Percentiles rank a stretch among this genome's conserved stretches.
Conservation (phyloP, 2,888 invertebrate species). For the Synanthedon myopaeformis region DNA sequence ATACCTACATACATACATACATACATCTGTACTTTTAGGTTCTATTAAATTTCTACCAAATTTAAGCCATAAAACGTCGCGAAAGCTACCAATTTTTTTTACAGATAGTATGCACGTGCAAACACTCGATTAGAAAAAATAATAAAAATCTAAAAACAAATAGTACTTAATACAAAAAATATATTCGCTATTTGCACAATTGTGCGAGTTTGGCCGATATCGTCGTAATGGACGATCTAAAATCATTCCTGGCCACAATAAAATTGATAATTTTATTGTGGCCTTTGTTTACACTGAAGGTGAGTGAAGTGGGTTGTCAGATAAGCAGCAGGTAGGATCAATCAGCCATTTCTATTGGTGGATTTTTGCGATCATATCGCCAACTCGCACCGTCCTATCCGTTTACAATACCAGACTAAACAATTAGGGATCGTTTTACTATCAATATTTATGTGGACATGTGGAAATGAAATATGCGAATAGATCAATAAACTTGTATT, state of each 20-base stretch:
- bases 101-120: constrained; percentile 21
- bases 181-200: constrained; percentile 48
- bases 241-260: constrained; percentile 45
- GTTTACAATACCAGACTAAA: constrained; percentile 4
- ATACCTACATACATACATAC: too few relatives aligned
- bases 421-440: constrained; percentile 15
- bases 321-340: constrained; percentile 48
- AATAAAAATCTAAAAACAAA: constrained; percentile 10
- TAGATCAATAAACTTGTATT: constrained; percentile 13
- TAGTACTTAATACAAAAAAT: constrained; percentile 25
- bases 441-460: constrained; percentile 16
- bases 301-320: constrained; percentile 52
- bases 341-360: constrained; percentile 41
- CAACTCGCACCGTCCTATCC: constrained; percentile 13
- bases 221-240: constrained; percentile 31
- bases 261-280: constrained; percentile 60
- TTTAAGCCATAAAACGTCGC: not conserved
- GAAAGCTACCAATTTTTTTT: not conserved
- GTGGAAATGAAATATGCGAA: constrained; percentile 15
- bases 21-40: too few relatives aligned
- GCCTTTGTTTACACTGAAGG: constrained; percentile 58
- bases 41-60: too few relatives aligned
- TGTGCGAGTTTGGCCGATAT: constrained; percentile 32
- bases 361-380: constrained; percentile 30
- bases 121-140: constrained; percentile 22